Evolutionary conservation across 92 coral and sea anemone species (phyloP), one percentile per base, ranked within the genome.

Genomic region (Galaxea fascicularis): DNA sequence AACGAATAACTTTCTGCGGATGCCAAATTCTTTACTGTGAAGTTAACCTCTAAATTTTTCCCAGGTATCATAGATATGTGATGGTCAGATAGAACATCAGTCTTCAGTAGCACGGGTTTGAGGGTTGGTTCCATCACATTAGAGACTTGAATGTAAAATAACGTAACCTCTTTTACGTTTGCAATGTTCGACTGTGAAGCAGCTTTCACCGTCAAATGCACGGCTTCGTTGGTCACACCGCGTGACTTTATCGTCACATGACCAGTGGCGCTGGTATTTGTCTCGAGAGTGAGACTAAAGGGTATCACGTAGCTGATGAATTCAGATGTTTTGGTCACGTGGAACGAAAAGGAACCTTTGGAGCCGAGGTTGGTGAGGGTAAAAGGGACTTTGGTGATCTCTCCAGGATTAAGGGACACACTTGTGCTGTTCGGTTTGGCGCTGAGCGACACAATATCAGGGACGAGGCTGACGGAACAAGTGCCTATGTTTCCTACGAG

Each of bases 401-500:
- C 71, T 0, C 83, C 84, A 31, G 20, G 18, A 25, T 58, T 25
- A 22, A 88, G 84, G 62, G 25, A 17, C 69, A 49, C 80, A 56
- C 22, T 73, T 27, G 77, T 66, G 56, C 29, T 65, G 41, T 51
- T 88, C 39, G 74, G 58, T 70, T 76, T 59, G 16, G 74, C 49
- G 9, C 70, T 51, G 7, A 88, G 51, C 10, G 71, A 31, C 54
- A 86, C 75, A 54, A 86, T 70, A 46, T 86, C 90, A 0, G 85
- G 76, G 9, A 79, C 79, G 1, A 86, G 73, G 74, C 81, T 72
- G 45, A 86, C 46, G 12, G 77, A 46, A 18, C 90, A 86, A 49
- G 70, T 79, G 6, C 90, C 86, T 74, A 79, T 72, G 71, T 86
- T 86, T 30, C 90, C 90, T 22, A 79, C 90, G 65, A 56, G 79